Evolutionary conservation across 2,113 vertebrate species (phyloP).

Genomic region (Eonycteris spelaea): DNA sequence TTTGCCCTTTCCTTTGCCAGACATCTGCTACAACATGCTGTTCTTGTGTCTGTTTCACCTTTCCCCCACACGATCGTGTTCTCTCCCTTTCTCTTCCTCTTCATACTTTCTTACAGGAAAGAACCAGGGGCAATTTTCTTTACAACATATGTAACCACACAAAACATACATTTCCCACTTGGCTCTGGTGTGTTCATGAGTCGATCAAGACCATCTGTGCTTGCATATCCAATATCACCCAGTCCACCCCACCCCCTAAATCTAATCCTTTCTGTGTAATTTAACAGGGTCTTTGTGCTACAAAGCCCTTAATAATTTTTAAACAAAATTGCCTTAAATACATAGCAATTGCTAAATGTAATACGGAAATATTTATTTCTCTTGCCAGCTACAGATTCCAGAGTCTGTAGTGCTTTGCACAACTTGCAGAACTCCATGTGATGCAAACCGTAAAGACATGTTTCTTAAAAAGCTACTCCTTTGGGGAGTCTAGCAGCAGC

Average conservation of each 20-base stretch:
- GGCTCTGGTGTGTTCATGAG: slow-evolving; percentile 43
- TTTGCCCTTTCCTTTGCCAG: slow-evolving; percentile 28
- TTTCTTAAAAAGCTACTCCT: slow-evolving; percentile 70
- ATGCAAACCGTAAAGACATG: slow-evolving; percentile 11
- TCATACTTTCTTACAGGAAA: slow-evolving; percentile 53
- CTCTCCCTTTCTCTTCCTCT: not conserved
- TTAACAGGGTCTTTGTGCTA: slow-evolving; percentile 63
- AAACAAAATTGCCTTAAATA: slow-evolving; percentile 66
- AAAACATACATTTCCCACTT: slow-evolving; percentile 60
- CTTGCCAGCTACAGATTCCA: slow-evolving; percentile 46
- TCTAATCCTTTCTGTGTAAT: slow-evolving; percentile 68
- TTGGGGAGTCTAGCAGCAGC: slow-evolving; percentile 19
- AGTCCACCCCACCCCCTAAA: slow-evolving; percentile 34
- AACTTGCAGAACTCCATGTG: slow-evolving; percentile 15
- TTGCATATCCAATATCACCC: slow-evolving; percentile 56
- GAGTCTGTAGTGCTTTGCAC: slow-evolving; percentile 34
- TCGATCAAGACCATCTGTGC: slow-evolving; percentile 67
- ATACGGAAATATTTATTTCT: slow-evolving; percentile 69
- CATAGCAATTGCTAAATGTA: slow-evolving; percentile 72
- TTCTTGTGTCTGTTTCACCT: slow-evolving; percentile 58
- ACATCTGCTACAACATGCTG: slow-evolving; percentile 56
- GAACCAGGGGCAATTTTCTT: slow-evolving; percentile 63
- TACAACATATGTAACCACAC: slow-evolving; percentile 63
- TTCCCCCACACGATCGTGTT: slow-evolving; percentile 51
- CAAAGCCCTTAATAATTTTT: slow-evolving; percentile 70